Evolutionary conservation across 2,888 invertebrate species (phyloP).

Genomic region (Ornithoptera priamus): DNA sequence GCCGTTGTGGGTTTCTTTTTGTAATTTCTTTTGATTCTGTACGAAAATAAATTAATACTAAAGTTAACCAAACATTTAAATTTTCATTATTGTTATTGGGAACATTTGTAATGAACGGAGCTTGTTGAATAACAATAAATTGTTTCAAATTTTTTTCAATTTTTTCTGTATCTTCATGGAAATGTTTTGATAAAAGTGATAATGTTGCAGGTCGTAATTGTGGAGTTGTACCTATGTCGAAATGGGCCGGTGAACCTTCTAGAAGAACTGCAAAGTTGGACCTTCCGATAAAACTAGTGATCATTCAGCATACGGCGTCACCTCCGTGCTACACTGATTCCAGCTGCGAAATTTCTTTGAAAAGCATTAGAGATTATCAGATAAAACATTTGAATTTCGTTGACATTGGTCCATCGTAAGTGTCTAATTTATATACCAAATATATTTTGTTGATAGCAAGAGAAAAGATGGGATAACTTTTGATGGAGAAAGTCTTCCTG

Average conservation of each 20-base stretch:
- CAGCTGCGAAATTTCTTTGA: constrained; percentile 60
- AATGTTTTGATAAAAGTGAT: neutral
- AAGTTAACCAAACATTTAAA: no score
- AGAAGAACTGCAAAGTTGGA: constrained; percentile 40
- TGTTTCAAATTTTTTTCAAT: neutral
- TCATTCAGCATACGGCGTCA: constrained; percentile 81
- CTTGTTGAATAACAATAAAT: no score
- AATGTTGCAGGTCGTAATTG: constrained; percentile 41
- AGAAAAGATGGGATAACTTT: no score
- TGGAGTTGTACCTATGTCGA: constrained; percentile 44
- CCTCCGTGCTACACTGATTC: constrained; percentile 61
- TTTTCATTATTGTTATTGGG: no score
- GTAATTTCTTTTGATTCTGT: no score
- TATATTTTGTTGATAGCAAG: neutral
- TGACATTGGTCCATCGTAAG: constrained; percentile 83
- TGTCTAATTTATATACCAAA: constrained; percentile 5
- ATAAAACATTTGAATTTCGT: constrained; percentile 66
- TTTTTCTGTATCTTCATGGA: neutral
- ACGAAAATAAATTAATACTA: no score
- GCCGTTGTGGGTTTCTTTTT: no score
- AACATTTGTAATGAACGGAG: no score
- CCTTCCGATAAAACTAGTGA: constrained; percentile 70
- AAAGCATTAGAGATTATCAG: constrained; percentile 75
- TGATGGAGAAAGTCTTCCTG: no score
- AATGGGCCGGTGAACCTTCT: constrained; percentile 49